Percentiles rank a stretch among this genome's conserved stretches.
Evolutionary conservation across 2,888 invertebrate species (phyloP).

Genomic region (Itoplectis maculator): DNA sequence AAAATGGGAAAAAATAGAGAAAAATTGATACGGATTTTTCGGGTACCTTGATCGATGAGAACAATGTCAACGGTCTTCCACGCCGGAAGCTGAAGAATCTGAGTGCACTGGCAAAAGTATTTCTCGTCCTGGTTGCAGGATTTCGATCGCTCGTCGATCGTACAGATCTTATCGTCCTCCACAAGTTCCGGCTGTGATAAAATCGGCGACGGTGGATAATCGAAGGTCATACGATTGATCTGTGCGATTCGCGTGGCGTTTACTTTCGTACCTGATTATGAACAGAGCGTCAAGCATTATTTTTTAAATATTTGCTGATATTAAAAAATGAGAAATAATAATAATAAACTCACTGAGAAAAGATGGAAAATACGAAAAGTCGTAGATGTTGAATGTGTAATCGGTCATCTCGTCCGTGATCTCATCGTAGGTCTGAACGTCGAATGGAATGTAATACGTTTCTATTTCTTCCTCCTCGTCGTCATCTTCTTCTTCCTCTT

Average conservation of each 20-base stretch:
- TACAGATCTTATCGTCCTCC: slow-evolving; percentile 70
- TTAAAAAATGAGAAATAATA: slow-evolving; percentile 22
- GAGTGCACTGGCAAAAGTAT: slow-evolving; percentile 86
- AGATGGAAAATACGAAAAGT: slow-evolving; percentile 86
- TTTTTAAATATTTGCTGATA: too few relatives aligned
- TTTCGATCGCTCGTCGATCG: slow-evolving; percentile 79
- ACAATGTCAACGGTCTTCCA: slow-evolving; percentile 87
- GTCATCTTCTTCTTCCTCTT: neutral
- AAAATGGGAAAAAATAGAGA: neutral
- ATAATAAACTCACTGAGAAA: slow-evolving; percentile 83
- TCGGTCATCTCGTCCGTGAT: slow-evolving; percentile 85
- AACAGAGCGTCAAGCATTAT: slow-evolving; percentile 24
- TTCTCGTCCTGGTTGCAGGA: slow-evolving; percentile 70
- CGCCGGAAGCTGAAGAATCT: slow-evolving; percentile 85
- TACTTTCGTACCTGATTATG: slow-evolving; percentile 65
- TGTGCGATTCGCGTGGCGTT: slow-evolving; percentile 82
- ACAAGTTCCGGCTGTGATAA: slow-evolving; percentile 85
- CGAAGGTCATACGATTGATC: slow-evolving; percentile 87
- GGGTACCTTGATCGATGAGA: slow-evolving; percentile 87
- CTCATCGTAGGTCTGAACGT: slow-evolving; percentile 82
- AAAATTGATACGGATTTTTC: neutral
- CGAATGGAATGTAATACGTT: slow-evolving; percentile 85
- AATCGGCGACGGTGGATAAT: slow-evolving; percentile 87
- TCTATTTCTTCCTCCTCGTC: slow-evolving; percentile 75
- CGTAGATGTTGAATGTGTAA: slow-evolving; percentile 86